phyloP scores from a whole-genome alignment of 1,140 invertebrate species.

The Camponotus floridanus region DNA sequence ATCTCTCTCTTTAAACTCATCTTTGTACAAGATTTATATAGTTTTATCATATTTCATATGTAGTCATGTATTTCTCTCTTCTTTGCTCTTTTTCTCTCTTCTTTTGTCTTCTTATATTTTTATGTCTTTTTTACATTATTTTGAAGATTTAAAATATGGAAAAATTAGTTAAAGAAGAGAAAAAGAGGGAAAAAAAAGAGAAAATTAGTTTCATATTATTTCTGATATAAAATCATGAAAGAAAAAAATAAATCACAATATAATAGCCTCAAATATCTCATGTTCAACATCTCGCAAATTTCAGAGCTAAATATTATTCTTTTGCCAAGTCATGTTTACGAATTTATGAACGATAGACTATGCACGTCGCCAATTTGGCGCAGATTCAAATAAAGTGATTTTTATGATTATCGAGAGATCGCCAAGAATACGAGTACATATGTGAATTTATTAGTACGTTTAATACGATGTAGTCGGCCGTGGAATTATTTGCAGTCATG shows the following conservation, averaged over 20 bases:
- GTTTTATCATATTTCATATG: neutral
- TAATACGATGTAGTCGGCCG: conserved; percentile 16
- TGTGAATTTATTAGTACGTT: conserved; percentile 22
- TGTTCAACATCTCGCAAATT: neutral
- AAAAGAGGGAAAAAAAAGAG: neutral
- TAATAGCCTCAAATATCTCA: neutral
- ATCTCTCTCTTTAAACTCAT: neutral
- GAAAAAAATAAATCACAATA: neutral
- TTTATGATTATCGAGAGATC: conserved; percentile 13
- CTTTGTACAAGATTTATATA: neutral
- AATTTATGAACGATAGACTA: conserved; percentile 32
- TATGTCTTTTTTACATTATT: neutral
- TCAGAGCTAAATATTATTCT: neutral
- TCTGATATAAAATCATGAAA: neutral
- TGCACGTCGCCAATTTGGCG: conserved; percentile 40
- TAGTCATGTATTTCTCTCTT: neutral
- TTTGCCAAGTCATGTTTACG: conserved; percentile 40
- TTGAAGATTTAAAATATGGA: neutral
- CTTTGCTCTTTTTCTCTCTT: neutral
- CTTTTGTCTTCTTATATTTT: no score
- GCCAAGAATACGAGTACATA: conserved; percentile 37
- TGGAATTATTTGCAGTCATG: conserved; percentile 58
- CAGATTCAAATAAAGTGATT: neutral
- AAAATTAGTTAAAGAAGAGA: neutral
- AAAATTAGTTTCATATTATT: neutral